Conservation (phyloP, 1,140 invertebrate genomes). For the Cryptotermes secundus region DNA sequence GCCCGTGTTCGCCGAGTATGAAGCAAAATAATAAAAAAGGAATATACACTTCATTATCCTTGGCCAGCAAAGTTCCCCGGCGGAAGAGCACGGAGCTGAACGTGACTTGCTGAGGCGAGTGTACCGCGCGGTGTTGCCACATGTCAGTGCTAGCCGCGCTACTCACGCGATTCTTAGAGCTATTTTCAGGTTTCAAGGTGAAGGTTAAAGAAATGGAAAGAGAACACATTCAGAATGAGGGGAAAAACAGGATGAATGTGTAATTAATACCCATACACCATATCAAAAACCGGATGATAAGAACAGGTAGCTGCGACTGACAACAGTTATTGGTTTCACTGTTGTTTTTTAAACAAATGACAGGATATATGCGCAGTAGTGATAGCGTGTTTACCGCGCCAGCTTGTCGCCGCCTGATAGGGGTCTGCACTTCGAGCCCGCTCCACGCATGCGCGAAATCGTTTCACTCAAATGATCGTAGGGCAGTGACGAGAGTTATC, state of each 20-base stretch:
- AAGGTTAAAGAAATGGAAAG: background rate
- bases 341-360: background rate
- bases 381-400: background rate
- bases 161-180: background rate
- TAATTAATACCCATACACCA: background rate
- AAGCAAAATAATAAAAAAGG: background rate
- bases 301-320: background rate
- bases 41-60: background rate
- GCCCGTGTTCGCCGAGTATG: no score
- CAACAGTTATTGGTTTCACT: background rate
- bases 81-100: background rate
- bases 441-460: no score
- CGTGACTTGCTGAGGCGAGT: background rate
- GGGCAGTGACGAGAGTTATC: no score
- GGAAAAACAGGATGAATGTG: background rate
- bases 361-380: background rate
- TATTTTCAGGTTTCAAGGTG: constrained; percentile 16
- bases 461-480: background rate
- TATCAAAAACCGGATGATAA: background rate
- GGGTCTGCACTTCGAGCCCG: background rate
- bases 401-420: background rate
- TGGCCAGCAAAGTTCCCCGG: background rate
- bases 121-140: background rate
- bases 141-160: background rate
- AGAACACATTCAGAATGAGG: background rate